phyloP scores from a whole-genome alignment of 2,888 invertebrate genomes.

The Plemyria rubiginata region DNA sequence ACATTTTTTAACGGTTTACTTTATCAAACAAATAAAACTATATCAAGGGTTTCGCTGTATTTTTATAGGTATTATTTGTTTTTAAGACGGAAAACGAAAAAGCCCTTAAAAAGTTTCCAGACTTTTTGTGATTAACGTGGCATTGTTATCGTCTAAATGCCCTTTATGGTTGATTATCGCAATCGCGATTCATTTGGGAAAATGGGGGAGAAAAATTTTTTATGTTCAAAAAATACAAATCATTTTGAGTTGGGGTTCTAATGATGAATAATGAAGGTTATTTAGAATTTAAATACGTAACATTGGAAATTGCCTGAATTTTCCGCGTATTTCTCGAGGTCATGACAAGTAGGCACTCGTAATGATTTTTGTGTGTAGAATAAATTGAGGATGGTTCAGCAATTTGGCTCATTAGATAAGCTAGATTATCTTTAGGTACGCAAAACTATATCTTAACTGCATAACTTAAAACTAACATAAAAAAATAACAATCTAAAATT shows the following conservation, averaged over 20 bases:
- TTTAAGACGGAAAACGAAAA: conserved; percentile 1
- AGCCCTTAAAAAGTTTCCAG: background rate
- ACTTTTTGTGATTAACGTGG: background rate
- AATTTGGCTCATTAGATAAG: background rate
- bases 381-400: background rate
- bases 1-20: too few relatives aligned
- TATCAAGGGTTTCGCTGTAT: background rate
- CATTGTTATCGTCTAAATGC: background rate
- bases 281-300: conserved; percentile 23
- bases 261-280: conserved; percentile 19
- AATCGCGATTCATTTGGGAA: conserved; percentile 12
- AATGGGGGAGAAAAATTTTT: conserved; percentile 6
- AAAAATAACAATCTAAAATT: too few relatives aligned
- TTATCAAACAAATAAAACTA: background rate
- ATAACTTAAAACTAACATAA: too few relatives aligned
- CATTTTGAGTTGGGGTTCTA: conserved; percentile 7
- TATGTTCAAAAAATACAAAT: conserved; percentile 9
- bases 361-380: background rate
- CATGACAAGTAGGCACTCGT: background rate
- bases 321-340: background rate
- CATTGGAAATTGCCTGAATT: background rate
- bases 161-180: conserved; percentile 14
- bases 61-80: background rate
- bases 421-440: background rate
- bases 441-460: too few relatives aligned